Percentiles rank a stretch among this genome's conserved stretches.
Evolutionary conservation across 2,797 vertebrate genomes (phyloP).

Genomic region (Acipenser oxyrinchus): DNA sequence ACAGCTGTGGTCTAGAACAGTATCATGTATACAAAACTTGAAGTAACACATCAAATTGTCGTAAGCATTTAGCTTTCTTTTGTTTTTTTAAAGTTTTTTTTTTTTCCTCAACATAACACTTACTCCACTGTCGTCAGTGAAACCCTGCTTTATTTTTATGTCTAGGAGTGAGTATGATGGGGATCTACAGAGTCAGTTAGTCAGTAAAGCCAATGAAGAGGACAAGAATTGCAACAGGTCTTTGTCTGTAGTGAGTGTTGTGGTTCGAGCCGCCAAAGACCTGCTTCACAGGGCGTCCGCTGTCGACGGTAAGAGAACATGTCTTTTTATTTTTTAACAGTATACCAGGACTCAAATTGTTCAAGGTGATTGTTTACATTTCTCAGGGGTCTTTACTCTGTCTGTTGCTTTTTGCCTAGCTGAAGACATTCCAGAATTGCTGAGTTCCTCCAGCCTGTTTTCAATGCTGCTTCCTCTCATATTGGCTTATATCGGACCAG

Average conservation of each 20-base stretch:
- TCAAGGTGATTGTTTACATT: too few species aligned
- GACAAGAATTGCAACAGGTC: conserved; percentile 96
- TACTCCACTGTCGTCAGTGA: too few species aligned
- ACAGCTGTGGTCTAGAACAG: too few species aligned
- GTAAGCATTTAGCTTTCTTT: too few species aligned
- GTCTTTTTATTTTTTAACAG: neutral
- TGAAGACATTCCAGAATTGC: conserved; percentile 95
- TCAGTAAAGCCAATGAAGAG: conserved; percentile 97
- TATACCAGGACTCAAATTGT: neutral
- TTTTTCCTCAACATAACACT: too few species aligned
- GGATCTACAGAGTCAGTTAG: conserved; percentile 89
- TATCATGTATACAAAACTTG: too few species aligned
- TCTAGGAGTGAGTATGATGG: conserved; percentile 94
- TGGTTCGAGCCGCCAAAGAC: conserved; percentile 91
- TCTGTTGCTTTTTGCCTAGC: conserved; percentile 44
- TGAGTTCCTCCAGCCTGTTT: conserved; percentile 96
- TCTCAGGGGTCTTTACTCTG: neutral
- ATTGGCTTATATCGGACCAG: conserved; percentile 94
- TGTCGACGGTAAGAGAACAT: conserved; percentile 79
- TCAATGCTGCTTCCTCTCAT: conserved; percentile 97
- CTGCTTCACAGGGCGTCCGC: conserved; percentile 92
- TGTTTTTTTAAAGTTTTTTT: too few species aligned
- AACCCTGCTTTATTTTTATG: too few species aligned
- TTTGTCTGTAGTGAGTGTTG: conserved; percentile 91
- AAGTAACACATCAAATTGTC: too few species aligned